phyloP scores from a whole-genome alignment of 2,113 vertebrate genomes.

The Setophaga coronata region DNA sequence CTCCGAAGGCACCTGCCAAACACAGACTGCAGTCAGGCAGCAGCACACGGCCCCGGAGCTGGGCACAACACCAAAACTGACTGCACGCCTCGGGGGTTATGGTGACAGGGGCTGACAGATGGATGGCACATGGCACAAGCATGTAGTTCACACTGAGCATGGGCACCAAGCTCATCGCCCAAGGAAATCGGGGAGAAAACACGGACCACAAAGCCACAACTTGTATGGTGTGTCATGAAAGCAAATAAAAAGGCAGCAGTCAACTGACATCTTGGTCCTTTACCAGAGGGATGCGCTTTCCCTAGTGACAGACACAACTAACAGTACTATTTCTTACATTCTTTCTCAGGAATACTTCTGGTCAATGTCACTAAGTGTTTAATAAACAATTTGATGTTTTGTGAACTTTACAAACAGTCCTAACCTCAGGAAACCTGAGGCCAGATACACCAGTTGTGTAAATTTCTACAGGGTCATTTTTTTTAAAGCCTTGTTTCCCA shows the following conservation, averaged over 20 bases:
- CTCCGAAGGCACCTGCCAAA: slow-evolving; percentile 87
- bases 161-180: accelerated
- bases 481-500: neutral
- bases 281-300: neutral
- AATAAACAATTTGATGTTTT: neutral
- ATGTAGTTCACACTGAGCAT: neutral
- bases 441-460: too few relatives aligned
- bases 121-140: neutral
- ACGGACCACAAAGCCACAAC: neutral
- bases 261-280: neutral
- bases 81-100: neutral
- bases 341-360: neutral
- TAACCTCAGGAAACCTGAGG: neutral
- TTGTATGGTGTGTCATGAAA: neutral
- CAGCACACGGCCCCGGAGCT: accelerated
- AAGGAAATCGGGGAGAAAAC: neutral
- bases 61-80: neutral
- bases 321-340: neutral
- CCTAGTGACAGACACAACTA: neutral
- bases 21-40: neutral
- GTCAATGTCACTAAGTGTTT: neutral
- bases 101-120: slow-evolving; percentile 14
- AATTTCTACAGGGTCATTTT: too few relatives aligned
- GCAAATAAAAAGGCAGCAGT: neutral
- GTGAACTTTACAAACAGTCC: neutral